These are phyloP conservation scores for Ophiothrix spiculata DNA, from an alignment of 35 echinoderm and acorn worm genomes.

Conservation along the genomic window DNA sequence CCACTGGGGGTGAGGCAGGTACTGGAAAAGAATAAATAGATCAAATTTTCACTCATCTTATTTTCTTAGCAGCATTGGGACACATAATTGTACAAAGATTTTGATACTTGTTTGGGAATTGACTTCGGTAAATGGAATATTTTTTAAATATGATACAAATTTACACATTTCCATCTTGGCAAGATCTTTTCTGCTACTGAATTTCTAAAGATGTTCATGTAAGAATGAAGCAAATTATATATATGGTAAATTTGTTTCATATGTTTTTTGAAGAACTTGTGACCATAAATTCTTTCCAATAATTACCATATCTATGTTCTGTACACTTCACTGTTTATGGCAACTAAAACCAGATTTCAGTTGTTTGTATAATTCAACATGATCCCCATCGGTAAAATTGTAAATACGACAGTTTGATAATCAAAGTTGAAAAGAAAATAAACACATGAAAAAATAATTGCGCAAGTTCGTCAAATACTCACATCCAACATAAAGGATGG, in stretches of 20 bases:
- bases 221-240: no score
- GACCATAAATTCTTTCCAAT: background rate
- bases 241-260: no score
- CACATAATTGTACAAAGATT: background rate
- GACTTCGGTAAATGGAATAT: background rate
- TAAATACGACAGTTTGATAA: background rate
- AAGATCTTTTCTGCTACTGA: background rate
- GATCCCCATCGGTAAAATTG: background rate
- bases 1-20: background rate
- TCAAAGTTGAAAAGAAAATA: background rate
- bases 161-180: background rate
- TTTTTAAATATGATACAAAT: background rate
- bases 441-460: background rate
- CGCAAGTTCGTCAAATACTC: background rate
- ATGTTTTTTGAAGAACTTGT: no score
- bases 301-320: background rate
- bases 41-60: background rate
- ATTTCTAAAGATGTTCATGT: background rate
- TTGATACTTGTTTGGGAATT: background rate
- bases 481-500: constrained; percentile 14
- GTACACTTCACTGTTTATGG: background rate
- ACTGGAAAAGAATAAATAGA: background rate
- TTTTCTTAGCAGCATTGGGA: no score
- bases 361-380: background rate
- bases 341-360: background rate